Percentiles rank a stretch among this genome's conserved stretches.
These are phyloP conservation scores for Malthinus flaveolus DNA, from an alignment of 2,888 invertebrate genomes.

Conservation along the genomic window DNA sequence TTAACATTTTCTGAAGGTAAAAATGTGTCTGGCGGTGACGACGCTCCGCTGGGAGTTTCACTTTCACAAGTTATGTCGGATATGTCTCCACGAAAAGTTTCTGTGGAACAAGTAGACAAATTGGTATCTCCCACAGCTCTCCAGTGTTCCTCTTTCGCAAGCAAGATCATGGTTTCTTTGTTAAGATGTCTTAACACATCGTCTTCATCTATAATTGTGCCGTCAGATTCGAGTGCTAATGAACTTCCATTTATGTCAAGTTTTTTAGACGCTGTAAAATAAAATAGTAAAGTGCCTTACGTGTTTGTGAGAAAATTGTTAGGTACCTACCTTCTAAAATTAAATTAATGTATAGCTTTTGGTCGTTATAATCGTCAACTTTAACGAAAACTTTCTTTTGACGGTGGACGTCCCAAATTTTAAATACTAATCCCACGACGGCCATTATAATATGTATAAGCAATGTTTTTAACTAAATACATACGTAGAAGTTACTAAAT, in stretches of 20 bases:
- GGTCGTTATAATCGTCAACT: background rate
- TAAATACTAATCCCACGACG: background rate
- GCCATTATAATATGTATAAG: too few relatives aligned
- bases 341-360: background rate
- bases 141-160: constrained; percentile 5
- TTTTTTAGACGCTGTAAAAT: constrained; percentile 7
- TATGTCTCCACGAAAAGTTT: too few relatives aligned
- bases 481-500: too few relatives aligned
- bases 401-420: constrained; percentile 2
- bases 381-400: constrained; percentile 5
- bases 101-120: too few relatives aligned
- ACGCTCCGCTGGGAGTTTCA: too few relatives aligned
- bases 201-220: constrained; percentile 8
- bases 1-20: too few relatives aligned
- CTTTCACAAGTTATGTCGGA: too few relatives aligned
- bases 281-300: background rate
- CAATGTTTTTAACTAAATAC: too few relatives aligned
- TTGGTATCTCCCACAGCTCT: too few relatives aligned
- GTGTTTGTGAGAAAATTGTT: too few relatives aligned
- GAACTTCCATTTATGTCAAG: constrained; percentile 9
- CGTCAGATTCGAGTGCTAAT: constrained; percentile 13
- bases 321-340: constrained; percentile 14
- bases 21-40: too few relatives aligned
- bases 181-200: constrained; percentile 1
- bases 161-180: constrained; percentile 10